Evolutionary conservation across 2,888 invertebrate genomes (phyloP).

Genomic region (Beris chalybata): DNA sequence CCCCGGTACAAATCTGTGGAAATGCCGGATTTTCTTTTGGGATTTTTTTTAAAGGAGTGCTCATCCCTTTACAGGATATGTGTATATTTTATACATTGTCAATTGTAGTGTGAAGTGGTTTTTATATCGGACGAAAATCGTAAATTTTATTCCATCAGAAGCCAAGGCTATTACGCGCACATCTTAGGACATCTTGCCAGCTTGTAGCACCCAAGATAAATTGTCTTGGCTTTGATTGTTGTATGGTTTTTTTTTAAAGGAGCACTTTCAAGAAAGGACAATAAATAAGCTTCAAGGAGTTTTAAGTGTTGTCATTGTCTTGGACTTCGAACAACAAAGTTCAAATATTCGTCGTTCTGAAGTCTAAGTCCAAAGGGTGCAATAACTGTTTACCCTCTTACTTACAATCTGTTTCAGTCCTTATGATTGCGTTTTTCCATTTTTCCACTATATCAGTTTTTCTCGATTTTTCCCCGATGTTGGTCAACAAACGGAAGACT

Average conservation of each 20-base stretch:
- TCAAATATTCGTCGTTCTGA: constrained; percentile 32
- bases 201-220: constrained; percentile 2
- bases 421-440: constrained; percentile 15
- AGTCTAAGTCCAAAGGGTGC: constrained; percentile 29
- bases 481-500: too few species aligned
- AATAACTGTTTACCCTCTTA: constrained; percentile 34
- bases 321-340: constrained; percentile 33
- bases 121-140: background rate
- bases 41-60: too few species aligned
- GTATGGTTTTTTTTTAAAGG: constrained; percentile 3
- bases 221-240: constrained; percentile 16
- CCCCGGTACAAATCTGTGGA: constrained; percentile 1
- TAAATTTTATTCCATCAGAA: constrained; percentile 12
- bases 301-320: constrained; percentile 2
- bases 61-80: too few species aligned
- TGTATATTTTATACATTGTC: background rate
- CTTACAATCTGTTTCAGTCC: background rate
- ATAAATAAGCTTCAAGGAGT: constrained; percentile 12
- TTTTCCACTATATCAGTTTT: background rate
- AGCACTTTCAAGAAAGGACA: constrained; percentile 1
- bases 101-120: constrained; percentile 21
- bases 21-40: background rate
- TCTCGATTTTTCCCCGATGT: too few species aligned
- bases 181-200: too few species aligned
- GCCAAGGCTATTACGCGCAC: background rate